These are phyloP conservation scores for Drosophila pruinosa DNA, from an alignment of 1,140 invertebrate genomes.

Conservation along the genomic window DNA sequence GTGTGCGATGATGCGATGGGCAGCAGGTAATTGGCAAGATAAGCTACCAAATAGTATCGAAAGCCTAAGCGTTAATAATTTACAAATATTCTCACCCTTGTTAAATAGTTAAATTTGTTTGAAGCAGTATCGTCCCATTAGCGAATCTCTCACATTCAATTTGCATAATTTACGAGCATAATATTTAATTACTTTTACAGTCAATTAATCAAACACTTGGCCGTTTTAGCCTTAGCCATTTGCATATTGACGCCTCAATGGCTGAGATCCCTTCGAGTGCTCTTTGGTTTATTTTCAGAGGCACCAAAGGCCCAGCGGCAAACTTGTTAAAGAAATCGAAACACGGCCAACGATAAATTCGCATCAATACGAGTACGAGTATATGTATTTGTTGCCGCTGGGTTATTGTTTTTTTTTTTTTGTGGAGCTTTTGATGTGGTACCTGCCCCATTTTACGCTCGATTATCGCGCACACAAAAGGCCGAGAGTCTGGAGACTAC, in stretches of 20 bases:
- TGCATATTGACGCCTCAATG: slow-evolving; percentile 63
- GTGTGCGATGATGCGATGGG: neutral
- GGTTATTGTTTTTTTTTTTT: slow-evolving; percentile 34
- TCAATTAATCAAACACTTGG: slow-evolving; percentile 73
- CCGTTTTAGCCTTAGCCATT: slow-evolving; percentile 32
- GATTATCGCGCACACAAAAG: slow-evolving; percentile 38
- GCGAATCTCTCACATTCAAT: slow-evolving; percentile 27
- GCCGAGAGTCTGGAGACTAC: slow-evolving; percentile 38
- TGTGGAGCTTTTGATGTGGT: slow-evolving; percentile 40
- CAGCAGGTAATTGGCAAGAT: slow-evolving; percentile 4
- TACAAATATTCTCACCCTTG: slow-evolving; percentile 22
- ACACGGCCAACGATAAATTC: slow-evolving; percentile 48
- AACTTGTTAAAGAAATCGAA: slow-evolving; percentile 53
- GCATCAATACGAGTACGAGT: no score
- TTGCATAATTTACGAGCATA: slow-evolving; percentile 54
- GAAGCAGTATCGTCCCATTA: slow-evolving; percentile 25
- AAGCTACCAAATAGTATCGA: neutral
- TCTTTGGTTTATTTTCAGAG: slow-evolving; percentile 37
- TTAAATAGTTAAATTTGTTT: neutral
- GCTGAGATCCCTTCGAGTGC: slow-evolving; percentile 33
- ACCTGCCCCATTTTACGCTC: slow-evolving; percentile 69
- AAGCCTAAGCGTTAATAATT: neutral
- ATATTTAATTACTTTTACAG: slow-evolving; percentile 59
- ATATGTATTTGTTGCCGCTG: slow-evolving; percentile 37
- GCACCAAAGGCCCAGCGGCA: slow-evolving; percentile 29